Base-by-base conservation (phyloP, 2,113 vertebrate genomes). In the Centropus unirufus region DNA sequence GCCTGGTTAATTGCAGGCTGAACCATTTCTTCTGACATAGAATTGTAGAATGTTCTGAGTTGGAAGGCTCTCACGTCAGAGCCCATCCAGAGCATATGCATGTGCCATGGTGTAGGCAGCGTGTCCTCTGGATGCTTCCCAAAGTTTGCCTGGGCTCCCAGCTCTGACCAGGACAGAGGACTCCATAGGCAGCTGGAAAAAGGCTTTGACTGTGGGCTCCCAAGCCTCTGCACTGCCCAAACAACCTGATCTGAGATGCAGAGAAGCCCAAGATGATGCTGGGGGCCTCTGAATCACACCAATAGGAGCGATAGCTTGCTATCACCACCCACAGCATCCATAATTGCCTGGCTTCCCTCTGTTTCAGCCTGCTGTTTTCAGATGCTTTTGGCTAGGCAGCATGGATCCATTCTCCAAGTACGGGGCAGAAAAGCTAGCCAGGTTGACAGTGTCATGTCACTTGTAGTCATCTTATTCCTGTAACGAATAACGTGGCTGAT, bases 21-120 rank as follows among this genome's bases (percentile, higher is more conserved):
- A 61, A 22, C 9, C 34, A 3, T 62, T 77, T 77, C 62, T 79
- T 49, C 55, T 62, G 57, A 13, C 17, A 21, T 24, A 49, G 47
- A 49, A 49, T 49, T 22, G 23, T 49, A 22, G 21, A 22, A 23
- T 49, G 47, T 49, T 20, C 47, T 49, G 47, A 49, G 47, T 49
- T 49, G 47, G 47, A 49, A 49, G 47, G 21, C 11, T 23, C 47
- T 21, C 21, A 22, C 21, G 87, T 26, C 46, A 83, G 68, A 57
- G 19, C 39, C n/a, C 32, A 29, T 0, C 0, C 13, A 40, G 67
- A 57, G 61, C 47, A 34, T 14, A 1, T 11, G 19, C 2, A 0
- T 2, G 1, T 51, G 59, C 49, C 24, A 75, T 18, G 19, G 23
- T 13, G 39, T 4, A 17, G 52, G 34, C 55, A 42, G 14, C 1